Conservation (phyloP, 2,113 vertebrate species). For the Tachycineta bicolor region DNA sequence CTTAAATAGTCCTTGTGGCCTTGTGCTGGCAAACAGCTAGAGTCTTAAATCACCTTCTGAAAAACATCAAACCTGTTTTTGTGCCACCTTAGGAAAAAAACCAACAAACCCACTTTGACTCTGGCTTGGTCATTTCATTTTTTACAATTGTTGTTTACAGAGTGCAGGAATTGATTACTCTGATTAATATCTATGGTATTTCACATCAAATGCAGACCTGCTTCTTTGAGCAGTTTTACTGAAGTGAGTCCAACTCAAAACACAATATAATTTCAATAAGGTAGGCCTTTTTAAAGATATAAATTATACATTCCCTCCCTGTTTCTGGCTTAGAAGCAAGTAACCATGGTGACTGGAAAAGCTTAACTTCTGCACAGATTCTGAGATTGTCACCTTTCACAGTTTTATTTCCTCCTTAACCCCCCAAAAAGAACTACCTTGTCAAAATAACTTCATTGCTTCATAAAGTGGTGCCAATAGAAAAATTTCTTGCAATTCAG, state of each 20-base stretch:
- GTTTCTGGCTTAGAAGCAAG: neutral
- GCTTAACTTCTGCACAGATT: neutral
- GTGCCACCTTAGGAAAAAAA: neutral
- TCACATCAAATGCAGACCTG: neutral
- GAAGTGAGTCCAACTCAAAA: neutral
- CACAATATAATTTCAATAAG: neutral
- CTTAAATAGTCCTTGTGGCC: neutral
- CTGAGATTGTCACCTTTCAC: neutral
- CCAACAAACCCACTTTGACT: neutral
- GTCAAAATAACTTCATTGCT: neutral
- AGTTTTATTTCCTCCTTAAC: neutral
- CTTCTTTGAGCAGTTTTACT: neutral
- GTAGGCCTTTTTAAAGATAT: neutral
- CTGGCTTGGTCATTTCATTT: neutral
- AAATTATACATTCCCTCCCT: neutral
- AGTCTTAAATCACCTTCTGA: neutral
- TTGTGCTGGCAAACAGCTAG: neutral
- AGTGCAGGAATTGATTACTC: neutral
- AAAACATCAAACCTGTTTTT: neutral
- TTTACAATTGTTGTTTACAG: neutral
- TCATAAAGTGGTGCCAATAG: neutral
- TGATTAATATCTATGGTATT: neutral
- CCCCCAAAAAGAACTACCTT: neutral
- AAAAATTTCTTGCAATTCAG: neutral
- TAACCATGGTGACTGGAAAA: slow-evolving; percentile 41